Conservation (phyloP, 2,113 vertebrate species). For the Cyphomyrus plagiostoma region DNA sequence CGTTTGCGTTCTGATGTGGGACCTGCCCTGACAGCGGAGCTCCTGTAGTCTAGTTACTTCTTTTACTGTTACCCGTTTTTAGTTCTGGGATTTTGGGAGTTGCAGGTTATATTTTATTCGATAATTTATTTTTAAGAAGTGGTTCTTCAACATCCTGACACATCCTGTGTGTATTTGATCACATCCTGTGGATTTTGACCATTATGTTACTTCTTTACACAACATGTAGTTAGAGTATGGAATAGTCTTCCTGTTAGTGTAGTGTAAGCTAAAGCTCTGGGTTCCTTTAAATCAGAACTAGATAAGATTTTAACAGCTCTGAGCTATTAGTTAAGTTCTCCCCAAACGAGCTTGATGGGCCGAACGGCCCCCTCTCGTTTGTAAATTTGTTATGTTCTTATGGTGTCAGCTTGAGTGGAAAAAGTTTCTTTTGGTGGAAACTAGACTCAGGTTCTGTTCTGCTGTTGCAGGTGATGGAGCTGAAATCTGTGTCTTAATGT, state of each 20-base stretch:
- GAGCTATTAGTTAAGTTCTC: no score
- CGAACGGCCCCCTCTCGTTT: no score
- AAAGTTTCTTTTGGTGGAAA: neutral
- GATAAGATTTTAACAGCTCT: no score
- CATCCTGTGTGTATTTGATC: neutral
- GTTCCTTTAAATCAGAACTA: no score
- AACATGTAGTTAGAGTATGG: no score
- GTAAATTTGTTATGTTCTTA: no score
- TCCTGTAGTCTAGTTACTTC: neutral
- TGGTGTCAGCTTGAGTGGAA: neutral
- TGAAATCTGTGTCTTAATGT: slow-evolving; percentile 28
- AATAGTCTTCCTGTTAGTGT: no score
- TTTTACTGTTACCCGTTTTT: neutral
- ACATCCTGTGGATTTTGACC: neutral
- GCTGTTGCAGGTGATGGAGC: slow-evolving; percentile 58
- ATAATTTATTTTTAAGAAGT: neutral
- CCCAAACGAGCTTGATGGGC: no score
- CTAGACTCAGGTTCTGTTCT: neutral
- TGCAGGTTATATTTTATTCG: neutral
- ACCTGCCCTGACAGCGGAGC: neutral
- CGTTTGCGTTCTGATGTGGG: neutral
- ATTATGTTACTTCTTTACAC: neutral
- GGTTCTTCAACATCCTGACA: neutral
- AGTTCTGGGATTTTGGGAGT: neutral
- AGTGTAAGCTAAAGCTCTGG: no score